These are phyloP conservation scores for Melanotaenia nigrans DNA, from an alignment of 2,797 vertebrate genomes.

Conservation along the genomic window DNA sequence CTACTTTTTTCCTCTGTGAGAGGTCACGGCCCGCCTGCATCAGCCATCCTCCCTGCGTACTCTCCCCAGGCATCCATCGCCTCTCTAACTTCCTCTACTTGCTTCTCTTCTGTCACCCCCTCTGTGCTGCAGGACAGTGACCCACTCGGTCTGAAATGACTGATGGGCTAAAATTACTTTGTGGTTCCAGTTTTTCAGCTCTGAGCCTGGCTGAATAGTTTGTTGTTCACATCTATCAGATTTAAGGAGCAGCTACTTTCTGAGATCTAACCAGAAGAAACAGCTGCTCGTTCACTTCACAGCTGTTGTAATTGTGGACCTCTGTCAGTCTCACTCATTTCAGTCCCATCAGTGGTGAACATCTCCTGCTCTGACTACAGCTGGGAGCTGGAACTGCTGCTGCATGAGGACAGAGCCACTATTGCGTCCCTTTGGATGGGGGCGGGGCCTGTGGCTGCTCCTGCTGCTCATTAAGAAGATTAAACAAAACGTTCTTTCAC, in stretches of 20 bases:
- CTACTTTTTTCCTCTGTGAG: background rate
- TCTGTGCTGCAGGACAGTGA: conserved; percentile 15
- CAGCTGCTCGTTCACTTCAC: too few species aligned
- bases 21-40: conserved; percentile 51
- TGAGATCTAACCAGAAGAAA: too few species aligned
- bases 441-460: too few species aligned
- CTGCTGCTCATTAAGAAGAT: too few species aligned
- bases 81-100: conserved; percentile 20
- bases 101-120: conserved; percentile 33
- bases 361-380: too few species aligned
- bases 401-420: too few species aligned
- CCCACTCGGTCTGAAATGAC: background rate
- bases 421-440: too few species aligned
- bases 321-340: too few species aligned
- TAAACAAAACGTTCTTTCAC: too few species aligned
- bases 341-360: too few species aligned
- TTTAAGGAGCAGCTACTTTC: background rate
- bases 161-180: conserved; percentile 3
- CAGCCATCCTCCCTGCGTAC: conserved; percentile 47
- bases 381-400: too few species aligned
- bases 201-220: background rate
- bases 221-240: background rate
- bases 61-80: conserved; percentile 49
- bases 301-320: too few species aligned
- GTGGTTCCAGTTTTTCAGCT: background rate